Evolutionary conservation across 2,888 invertebrate species (phyloP), one percentile per base, ranked within the genome.

Genomic region (Adelognathus sp.): DNA sequence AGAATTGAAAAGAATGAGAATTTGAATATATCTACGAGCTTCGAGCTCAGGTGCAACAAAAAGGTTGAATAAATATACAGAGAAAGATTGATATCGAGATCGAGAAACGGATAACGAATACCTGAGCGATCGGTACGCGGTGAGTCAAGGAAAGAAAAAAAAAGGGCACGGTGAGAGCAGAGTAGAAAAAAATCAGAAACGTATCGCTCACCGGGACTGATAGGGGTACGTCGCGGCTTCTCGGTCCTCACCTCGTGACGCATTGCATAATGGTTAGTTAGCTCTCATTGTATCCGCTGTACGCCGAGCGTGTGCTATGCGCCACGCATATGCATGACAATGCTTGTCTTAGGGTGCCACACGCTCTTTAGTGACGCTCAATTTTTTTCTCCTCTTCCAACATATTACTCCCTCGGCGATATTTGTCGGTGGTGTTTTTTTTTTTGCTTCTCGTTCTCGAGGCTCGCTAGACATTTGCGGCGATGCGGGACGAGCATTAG

Each of bases 251-350:
- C 33, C 58, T 54, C 74, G 60, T 79, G 78, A 79, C 78, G 74
- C 78, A 70, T 66, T 76, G 82, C 79, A 87, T 89, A 89, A 89
- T 89, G 86, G 88, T 88, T 89, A 88, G 89, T 89, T 89, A 88
- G 86, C 84, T 74, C 81, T 88, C 86, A 89, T 90, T 90, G 89
- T 88, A 86, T 41, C n/a, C 50, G 60, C n/a, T 44, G 52, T 86
- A 88, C 85, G 81, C n/a, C n/a, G 81, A 82, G 81, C 83, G 77
- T 72, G 75, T 63, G 80, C 69, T 69, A 56, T 61, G 21, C 70
- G 27, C 21, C 79, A 61, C 81, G 64, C 83, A 87, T 88, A 87
- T 88, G 86, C 87, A 86, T 88, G 81, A 89, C 87, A 88, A 89
- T 86, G 82, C 76, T 81, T 63, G 82, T 83, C 85, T 83, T 84